Evolutionary conservation across 1,140 invertebrate genomes (phyloP).

Genomic region (Triops cancriformis): DNA sequence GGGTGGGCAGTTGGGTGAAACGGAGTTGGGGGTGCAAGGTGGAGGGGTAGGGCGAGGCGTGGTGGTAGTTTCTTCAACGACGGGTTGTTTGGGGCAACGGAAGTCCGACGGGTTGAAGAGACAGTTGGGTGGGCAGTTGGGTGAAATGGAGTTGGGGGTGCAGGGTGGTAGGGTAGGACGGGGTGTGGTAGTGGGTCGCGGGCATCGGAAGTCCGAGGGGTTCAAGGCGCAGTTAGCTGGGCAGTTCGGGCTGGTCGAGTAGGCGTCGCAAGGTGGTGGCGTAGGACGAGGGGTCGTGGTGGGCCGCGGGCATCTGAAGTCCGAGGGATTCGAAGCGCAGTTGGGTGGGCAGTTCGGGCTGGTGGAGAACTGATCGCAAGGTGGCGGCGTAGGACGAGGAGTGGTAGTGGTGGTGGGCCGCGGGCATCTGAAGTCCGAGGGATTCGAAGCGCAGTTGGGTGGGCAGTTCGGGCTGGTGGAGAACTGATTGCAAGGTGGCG

Average conservation of each 20-base stretch:
- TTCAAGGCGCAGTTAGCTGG: not conserved
- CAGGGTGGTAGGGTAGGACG: not conserved
- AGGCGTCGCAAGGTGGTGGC: not conserved
- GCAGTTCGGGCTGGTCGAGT: not conserved
- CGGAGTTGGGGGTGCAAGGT: not conserved
- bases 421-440: not conserved
- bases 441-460: not conserved
- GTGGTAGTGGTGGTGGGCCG: not conserved
- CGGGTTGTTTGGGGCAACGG: not conserved
- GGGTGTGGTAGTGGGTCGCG: not conserved
- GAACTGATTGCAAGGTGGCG: slow-evolving; percentile 2
- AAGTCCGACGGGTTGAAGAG: not conserved
- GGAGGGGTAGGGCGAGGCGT: not conserved
- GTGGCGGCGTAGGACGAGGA: not conserved
- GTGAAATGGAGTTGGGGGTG: not conserved
- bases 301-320: not conserved
- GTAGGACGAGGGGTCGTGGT: not conserved
- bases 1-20: not conserved
- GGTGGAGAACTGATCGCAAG: not conserved
- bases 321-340: not conserved
- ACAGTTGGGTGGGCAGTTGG: not conserved
- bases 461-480: not conserved
- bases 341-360: not conserved
- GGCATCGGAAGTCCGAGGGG: not conserved
- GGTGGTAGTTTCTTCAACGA: not conserved